Evolutionary conservation across 1,140 invertebrate species (phyloP).

Genomic region (Spodoptera litura): DNA sequence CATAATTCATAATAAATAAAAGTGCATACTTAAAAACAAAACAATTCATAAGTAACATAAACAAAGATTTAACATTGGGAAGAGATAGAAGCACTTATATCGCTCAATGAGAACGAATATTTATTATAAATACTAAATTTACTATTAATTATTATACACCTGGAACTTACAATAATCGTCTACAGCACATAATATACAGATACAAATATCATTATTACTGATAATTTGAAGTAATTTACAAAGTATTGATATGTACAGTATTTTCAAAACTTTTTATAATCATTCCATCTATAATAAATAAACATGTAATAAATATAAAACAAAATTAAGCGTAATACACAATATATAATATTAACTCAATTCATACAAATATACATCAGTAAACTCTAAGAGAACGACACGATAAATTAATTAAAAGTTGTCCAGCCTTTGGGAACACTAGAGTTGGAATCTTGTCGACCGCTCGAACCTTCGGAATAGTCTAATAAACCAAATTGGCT

Average conservation of each 20-base stretch:
- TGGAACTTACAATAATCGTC: constrained; percentile 35
- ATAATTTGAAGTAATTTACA: constrained; percentile 67
- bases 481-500: constrained; percentile 78
- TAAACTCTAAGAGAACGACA: constrained; percentile 31
- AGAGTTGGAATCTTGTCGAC: constrained; percentile 57
- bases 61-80: constrained; percentile 54
- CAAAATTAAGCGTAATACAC: constrained; percentile 31
- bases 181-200: constrained; percentile 58
- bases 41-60: constrained; percentile 50
- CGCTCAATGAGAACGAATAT: constrained; percentile 50
- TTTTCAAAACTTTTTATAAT: constrained; percentile 54
- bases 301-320: constrained; percentile 41
- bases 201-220: constrained; percentile 51
- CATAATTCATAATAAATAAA: constrained; percentile 30
- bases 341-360: constrained; percentile 36
- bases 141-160: constrained; percentile 36
- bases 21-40: constrained; percentile 46
- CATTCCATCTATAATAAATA: constrained; percentile 52
- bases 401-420: constrained; percentile 71
- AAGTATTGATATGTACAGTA: constrained; percentile 77
- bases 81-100: constrained; percentile 58
- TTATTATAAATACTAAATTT: constrained; percentile 27
- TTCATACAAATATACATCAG: constrained; percentile 55
- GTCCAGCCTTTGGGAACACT: constrained; percentile 78
- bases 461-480: constrained; percentile 65